Evolutionary conservation across 2,113 vertebrate genomes (phyloP).

Genomic region (Tetraodon nigroviridis): DNA sequence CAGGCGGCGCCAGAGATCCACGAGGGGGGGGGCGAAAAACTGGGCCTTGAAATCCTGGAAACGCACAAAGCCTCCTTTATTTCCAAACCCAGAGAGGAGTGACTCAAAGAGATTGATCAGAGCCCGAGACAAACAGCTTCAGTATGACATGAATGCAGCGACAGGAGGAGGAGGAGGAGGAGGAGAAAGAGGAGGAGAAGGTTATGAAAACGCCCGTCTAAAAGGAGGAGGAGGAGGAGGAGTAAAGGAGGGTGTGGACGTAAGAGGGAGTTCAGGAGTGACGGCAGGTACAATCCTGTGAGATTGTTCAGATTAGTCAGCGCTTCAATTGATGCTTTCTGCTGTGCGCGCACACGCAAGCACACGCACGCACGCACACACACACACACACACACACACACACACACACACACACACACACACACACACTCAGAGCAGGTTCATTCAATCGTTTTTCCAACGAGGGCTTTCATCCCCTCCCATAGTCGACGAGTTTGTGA

Average conservation of each 20-base stretch:
- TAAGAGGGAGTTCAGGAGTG: constrained; percentile 1
- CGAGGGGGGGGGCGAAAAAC: background rate
- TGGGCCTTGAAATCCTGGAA: background rate
- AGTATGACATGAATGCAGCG: constrained; percentile 1
- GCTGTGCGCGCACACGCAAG: too few species aligned
- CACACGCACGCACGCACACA: background rate
- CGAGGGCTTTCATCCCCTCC: constrained; percentile 8
- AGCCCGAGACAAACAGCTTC: constrained; percentile 11
- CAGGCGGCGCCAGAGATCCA: constrained; percentile 41
- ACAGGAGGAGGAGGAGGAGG: background rate
- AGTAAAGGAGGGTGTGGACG: constrained; percentile 11
- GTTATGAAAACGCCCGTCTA: background rate
- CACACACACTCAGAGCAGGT: background rate
- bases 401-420: background rate
- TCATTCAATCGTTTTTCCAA: constrained; percentile 17
- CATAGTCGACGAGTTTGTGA: constrained; percentile 1
- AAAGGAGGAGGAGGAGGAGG: constrained; percentile 18
- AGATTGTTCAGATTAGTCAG: too few species aligned
- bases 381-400: background rate
- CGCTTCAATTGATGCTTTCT: too few species aligned
- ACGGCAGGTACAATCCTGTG: background rate
- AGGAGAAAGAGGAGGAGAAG: too few species aligned
- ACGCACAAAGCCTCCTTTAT: constrained; percentile 52
- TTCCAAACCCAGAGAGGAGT: constrained; percentile 14
- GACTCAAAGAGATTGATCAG: constrained; percentile 4